Evolutionary conservation across 2,888 invertebrate species (phyloP), one percentile per base, ranked within the genome.

Genomic region (Latheticus oryzae): DNA sequence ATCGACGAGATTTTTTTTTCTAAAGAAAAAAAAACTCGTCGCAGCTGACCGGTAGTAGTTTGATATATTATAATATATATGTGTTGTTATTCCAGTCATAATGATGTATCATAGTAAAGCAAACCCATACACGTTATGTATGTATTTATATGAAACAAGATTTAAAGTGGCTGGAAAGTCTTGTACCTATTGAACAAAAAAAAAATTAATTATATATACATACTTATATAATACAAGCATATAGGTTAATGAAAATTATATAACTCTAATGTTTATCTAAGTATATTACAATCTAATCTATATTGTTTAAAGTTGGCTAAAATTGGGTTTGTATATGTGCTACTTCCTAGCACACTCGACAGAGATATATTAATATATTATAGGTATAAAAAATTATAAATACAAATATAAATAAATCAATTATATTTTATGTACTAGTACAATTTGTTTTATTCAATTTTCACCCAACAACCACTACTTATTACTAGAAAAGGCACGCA

Each of bases 371-470:
- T 72, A 71, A 73, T 71, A 72, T 72, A 73, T 69, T 61, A 62
- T 52, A 61, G 42, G 51, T 54, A 58, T 47, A 57, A 43, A 38
- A 17, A 47, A 54, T n/a, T 69, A 69, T 68, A 66, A 66, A 67
- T 63, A 66, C 61, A 64, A 61, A 63, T 64, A 74, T 73, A 76
- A 76, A 76, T 76, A 76, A 76, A 77, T 74, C 73, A 76, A 77
- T 76, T 77, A 77, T 77, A 77, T 77, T 77, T 77, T 77, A 77
- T 76, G 76, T 77, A 77, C 72, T 73, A 73, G 70, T 70, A 71
- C 59, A 58, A 32, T 38, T 47, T 57, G 56, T 66, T 66, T 65
- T 58, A 58, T 68, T 64, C 55, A 33, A 17, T 2, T 19, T 9
- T 37, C 15, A 2, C 45, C 15, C 33, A 7, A 16, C 23, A 23